These are phyloP conservation scores for Pristionchus entomophagus DNA, from an alignment of 2,888 invertebrate species.

Conservation along the genomic window DNA sequence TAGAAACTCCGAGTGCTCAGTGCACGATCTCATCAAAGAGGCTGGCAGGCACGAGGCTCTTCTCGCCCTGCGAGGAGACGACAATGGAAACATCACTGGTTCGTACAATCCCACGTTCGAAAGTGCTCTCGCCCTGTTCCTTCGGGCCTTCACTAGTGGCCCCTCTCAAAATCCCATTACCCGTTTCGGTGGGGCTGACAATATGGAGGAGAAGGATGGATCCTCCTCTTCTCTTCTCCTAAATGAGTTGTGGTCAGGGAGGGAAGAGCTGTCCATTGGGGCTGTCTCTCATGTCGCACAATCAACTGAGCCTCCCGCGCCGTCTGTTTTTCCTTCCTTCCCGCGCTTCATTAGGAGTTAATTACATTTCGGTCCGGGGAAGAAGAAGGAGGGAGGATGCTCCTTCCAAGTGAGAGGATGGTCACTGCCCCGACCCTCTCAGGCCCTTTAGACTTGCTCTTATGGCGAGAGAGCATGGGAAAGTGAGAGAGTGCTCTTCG, in stretches of 20 bases:
- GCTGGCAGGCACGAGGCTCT: neutral
- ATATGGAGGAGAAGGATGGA: neutral
- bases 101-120: neutral
- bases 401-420: neutral
- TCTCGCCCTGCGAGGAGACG: conserved; percentile 21
- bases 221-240: neutral
- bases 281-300: conserved; percentile 4
- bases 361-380: conserved; percentile 37
- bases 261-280: too few relatives aligned
- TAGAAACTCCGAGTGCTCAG: conserved; percentile 46
- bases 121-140: neutral
- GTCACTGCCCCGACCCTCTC: neutral
- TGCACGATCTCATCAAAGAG: conserved; percentile 38
- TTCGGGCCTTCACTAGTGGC: too few relatives aligned
- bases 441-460: neutral
- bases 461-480: neutral
- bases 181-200: neutral
- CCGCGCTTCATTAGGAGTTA: conserved; percentile 22
- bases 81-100: conserved; percentile 42
- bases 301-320: neutral
- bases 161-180: conserved; percentile 29
- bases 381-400: neutral
- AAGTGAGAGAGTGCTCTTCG: neutral
- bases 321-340: conserved; percentile 16
- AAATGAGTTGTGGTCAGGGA: neutral